Evolutionary conservation across 2,113 vertebrate species (phyloP).

Genomic region (Todiramphus chloris): DNA sequence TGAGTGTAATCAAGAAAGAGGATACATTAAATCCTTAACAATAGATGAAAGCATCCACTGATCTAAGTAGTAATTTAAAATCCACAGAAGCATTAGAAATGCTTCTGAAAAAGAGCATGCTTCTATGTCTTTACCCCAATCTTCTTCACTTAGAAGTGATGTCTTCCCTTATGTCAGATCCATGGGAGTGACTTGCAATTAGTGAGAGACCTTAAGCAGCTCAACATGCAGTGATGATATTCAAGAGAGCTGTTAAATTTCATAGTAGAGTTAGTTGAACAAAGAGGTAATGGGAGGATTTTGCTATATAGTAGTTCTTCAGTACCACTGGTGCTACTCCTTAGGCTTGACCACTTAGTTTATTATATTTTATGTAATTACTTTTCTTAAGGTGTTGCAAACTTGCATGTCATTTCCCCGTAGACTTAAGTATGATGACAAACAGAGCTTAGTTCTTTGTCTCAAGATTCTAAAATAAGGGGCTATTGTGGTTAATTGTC

Average conservation of each 20-base stretch:
- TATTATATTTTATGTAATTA: slow-evolving; percentile 42
- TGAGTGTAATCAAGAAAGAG: slow-evolving; percentile 41
- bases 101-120: neutral
- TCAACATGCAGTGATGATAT: slow-evolving; percentile 9
- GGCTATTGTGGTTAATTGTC: slow-evolving; percentile 37
- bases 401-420: slow-evolving; percentile 18
- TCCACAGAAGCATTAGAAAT: slow-evolving; percentile 40
- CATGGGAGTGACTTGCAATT: slow-evolving; percentile 34
- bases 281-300: slow-evolving; percentile 6
- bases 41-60: slow-evolving; percentile 59
- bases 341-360: slow-evolving; percentile 66
- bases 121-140: neutral
- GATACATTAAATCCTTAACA: slow-evolving; percentile 55
- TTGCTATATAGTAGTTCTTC: neutral
- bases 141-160: neutral
- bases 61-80: slow-evolving; percentile 57
- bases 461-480: slow-evolving; percentile 33
- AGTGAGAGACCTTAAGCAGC: slow-evolving; percentile 28
- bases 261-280: neutral
- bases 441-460: neutral
- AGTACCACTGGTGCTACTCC: neutral
- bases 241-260: slow-evolving; percentile 47
- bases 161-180: neutral
- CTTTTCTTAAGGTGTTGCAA: slow-evolving; percentile 64
- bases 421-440: slow-evolving; percentile 22